phyloP scores from a whole-genome alignment of 2,113 vertebrate species.

The Indicator maculatus region DNA sequence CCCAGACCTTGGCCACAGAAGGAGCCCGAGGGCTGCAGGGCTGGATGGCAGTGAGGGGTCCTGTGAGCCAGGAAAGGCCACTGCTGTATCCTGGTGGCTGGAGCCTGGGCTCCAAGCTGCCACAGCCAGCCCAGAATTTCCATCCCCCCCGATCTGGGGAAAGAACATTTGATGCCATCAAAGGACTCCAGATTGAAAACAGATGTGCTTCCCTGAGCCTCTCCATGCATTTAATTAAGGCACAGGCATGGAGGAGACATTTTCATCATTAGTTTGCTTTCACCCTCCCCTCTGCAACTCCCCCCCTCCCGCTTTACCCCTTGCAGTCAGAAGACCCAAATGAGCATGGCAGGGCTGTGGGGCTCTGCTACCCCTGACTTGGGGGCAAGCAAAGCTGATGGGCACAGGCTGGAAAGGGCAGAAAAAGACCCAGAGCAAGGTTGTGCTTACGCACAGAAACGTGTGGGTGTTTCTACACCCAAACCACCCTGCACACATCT shows the following conservation, averaged over 20 bases:
- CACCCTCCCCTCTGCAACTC: neutral
- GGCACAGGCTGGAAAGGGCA: neutral
- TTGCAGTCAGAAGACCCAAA: slow-evolving; percentile 65
- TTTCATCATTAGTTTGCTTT: slow-evolving; percentile 91
- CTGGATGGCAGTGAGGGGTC: neutral
- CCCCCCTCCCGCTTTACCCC: slow-evolving; percentile 68
- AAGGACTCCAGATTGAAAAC: slow-evolving; percentile 95
- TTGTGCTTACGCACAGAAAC: rapidly evolving
- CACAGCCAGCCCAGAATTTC: slow-evolving; percentile 88
- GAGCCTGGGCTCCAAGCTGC: slow-evolving; percentile 82
- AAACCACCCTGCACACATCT: neutral
- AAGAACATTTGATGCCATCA: slow-evolving; percentile 99
- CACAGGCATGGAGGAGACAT: slow-evolving; percentile 86
- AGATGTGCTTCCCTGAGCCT: slow-evolving; percentile 91
- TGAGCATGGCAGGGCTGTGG: neutral
- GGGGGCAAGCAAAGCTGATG: neutral
- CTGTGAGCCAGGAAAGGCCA: neutral
- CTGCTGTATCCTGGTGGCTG: slow-evolving; percentile 73
- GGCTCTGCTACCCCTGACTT: neutral
- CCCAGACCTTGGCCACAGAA: rapidly evolving
- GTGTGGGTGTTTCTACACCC: neutral
- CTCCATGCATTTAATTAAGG: slow-evolving; percentile 99
- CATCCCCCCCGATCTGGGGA: slow-evolving; percentile 90
- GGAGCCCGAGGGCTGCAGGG: neutral
- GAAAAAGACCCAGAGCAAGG: neutral